Percentiles rank a stretch among this genome's conserved stretches.
phyloP scores from a whole-genome alignment of 2,888 invertebrate species.

The Dysmachus trigonus region DNA sequence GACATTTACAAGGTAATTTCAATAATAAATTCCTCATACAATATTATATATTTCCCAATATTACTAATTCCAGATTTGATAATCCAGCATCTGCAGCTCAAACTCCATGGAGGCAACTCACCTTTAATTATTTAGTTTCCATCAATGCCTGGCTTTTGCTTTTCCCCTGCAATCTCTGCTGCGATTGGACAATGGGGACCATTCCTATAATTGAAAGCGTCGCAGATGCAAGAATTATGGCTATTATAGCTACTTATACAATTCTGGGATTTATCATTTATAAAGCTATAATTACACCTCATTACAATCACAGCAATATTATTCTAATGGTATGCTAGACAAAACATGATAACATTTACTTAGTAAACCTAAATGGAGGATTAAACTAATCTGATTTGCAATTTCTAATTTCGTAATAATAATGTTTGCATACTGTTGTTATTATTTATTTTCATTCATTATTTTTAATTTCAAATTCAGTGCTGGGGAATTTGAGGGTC shows the following conservation, averaged over 20 bases:
- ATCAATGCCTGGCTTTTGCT: constrained; percentile 91
- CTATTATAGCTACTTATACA: constrained; percentile 76
- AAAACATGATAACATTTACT: too few species aligned
- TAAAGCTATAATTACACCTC: constrained; percentile 68
- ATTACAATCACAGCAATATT: constrained; percentile 71
- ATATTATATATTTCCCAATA: constrained; percentile 27
- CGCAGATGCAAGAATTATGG: constrained; percentile 81
- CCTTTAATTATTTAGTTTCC: constrained; percentile 91
- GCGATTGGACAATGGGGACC: constrained; percentile 96
- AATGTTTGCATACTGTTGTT: too few species aligned
- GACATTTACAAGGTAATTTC: constrained; percentile 82
- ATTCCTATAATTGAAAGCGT: constrained; percentile 83
- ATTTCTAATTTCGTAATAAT: too few species aligned
- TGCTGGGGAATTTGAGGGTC: too few species aligned
- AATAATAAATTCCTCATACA: neutral
- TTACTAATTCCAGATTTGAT: constrained; percentile 76
- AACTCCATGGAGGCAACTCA: constrained; percentile 85
- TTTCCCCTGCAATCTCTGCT: constrained; percentile 89
- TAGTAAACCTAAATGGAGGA: neutral
- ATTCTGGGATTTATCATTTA: constrained; percentile 69
- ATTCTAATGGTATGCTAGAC: constrained; percentile 72
- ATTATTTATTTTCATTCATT: too few species aligned
- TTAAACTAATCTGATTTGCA: neutral
- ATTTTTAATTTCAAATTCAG: too few species aligned
- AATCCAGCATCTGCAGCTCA: constrained; percentile 93